Percentiles rank a stretch among this genome's conserved stretches.
Evolutionary conservation across 2,113 vertebrate genomes (phyloP).

Genomic region (Geococcyx californianus): DNA sequence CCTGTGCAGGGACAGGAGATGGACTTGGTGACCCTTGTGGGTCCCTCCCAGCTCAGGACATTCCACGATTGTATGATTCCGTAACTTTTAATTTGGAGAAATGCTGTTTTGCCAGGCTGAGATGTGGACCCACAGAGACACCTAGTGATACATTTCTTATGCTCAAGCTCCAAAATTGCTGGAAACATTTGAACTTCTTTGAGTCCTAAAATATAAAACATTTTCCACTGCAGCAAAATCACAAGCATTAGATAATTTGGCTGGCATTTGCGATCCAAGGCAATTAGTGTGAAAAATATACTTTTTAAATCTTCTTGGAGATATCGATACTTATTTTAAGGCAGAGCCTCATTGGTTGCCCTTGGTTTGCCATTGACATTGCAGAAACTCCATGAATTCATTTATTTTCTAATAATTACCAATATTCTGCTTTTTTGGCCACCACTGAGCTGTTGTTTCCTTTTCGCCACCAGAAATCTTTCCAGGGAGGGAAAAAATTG

Average conservation of each 20-base stretch:
- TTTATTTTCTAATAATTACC: background rate
- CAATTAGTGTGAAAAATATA: background rate
- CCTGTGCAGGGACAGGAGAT: too few relatives aligned
- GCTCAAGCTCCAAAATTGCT: background rate
- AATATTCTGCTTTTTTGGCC: background rate
- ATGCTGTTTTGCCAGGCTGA: rapidly evolving
- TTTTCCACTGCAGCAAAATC: background rate
- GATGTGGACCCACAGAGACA: slow-evolving; percentile 60
- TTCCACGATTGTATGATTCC: too few relatives aligned
- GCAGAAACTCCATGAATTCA: background rate
- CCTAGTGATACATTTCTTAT: slow-evolving; percentile 24
- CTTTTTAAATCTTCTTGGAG: background rate
- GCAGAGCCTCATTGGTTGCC: background rate
- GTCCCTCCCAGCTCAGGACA: too few relatives aligned
- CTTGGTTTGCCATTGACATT: background rate
- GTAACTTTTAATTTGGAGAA: background rate
- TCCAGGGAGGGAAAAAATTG: background rate
- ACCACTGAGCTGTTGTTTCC: background rate
- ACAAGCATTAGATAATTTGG: background rate
- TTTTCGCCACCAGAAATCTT: background rate
- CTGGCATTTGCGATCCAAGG: slow-evolving; percentile 10
- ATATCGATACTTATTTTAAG: background rate
- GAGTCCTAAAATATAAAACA: background rate
- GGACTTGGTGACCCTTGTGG: too few relatives aligned
- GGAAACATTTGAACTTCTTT: background rate